Conservation (phyloP, 2,888 invertebrate species). For the Torymus tubicola region DNA sequence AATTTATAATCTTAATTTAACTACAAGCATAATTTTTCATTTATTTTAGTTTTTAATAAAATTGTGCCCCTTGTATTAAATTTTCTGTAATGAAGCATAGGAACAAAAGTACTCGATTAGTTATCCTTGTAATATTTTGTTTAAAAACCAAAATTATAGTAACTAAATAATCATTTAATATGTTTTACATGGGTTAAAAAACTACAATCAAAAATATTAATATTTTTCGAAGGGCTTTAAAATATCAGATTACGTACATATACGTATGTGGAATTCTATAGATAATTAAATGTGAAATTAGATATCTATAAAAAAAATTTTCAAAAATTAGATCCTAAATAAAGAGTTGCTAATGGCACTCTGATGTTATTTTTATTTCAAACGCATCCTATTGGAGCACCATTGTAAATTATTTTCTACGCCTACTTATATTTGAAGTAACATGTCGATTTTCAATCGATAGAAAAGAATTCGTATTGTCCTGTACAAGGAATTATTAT, state of each 20-base stretch:
- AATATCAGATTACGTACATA: too few relatives aligned
- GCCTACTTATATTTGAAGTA: slow-evolving; percentile 45
- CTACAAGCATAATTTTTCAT: slow-evolving; percentile 30
- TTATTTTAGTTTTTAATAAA: slow-evolving; percentile 5
- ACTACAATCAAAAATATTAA: too few relatives aligned
- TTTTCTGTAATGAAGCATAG: slow-evolving; percentile 13
- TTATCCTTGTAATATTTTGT: too few relatives aligned
- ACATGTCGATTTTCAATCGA: slow-evolving; percentile 51
- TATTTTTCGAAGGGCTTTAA: too few relatives aligned
- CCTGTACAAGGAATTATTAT: slow-evolving; percentile 54
- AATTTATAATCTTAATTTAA: slow-evolving; percentile 41
- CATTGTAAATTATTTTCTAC: slow-evolving; percentile 50
- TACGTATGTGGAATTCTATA: too few relatives aligned
- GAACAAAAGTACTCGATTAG: neutral
- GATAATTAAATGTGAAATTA: slow-evolving; percentile 4
- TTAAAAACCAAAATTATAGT: too few relatives aligned
- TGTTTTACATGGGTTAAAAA: too few relatives aligned
- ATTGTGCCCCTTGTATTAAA: slow-evolving; percentile 3
- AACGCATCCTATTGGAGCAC: slow-evolving; percentile 47
- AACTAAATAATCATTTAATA: too few relatives aligned
- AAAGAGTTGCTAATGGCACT: slow-evolving; percentile 50
- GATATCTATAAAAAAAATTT: slow-evolving; percentile 15
- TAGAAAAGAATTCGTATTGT: slow-evolving; percentile 46
- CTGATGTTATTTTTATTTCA: slow-evolving; percentile 39
- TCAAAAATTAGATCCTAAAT: slow-evolving; percentile 8